Evolutionary conservation across 1,140 invertebrate species (phyloP), one percentile per base, ranked within the genome.

Genomic region (Caerostris darwini): DNA sequence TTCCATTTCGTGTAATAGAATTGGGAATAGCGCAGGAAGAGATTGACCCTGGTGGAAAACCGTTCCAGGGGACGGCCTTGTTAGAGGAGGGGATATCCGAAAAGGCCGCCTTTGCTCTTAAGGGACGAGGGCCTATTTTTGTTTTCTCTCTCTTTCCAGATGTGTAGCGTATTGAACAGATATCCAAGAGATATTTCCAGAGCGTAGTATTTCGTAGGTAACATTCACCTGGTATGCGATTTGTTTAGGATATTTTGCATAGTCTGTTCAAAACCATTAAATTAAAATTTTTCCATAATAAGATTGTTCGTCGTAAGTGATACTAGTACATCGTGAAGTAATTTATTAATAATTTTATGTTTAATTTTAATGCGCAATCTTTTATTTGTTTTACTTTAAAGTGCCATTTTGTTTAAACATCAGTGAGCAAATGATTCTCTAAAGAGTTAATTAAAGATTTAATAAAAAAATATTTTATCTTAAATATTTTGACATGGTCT

Each of bases 1-100:
- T 77, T 58, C 54, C n/a, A 61, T 87, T 87, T 17, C 85, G 10
- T 59, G 85, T 61, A 64, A 87, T 87, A 67, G 85, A 87, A 61
- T 87, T 64, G 57, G 34, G 59, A 87, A 87, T 87, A 53, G 85
- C 1, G 34, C 17, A 8, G 59, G 59, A 87, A 61, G 17, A 87
- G 34, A 87, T 87, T 64, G 85, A 87, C 85, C 34, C 85, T 7
- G 14, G 34, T 12, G 17, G 85, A 64, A 87, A 14, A 7, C 34
- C 34, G 10, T 5, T 77, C 50, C 0, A 4, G 3, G 34, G 71
- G 58, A 82, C 0, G 12, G 17, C 81, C 53, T 56, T 83, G 81
- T 56, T 83, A 56, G 50, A 54, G 12, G 17, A 56, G 56, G 53
- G 81, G 19, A 71, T 8, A 71, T 71, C 19, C 69, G 19, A 34